These are phyloP conservation scores for Chalcosyrphus nemorum DNA, from an alignment of 2,888 invertebrate species.

Conservation along the genomic window DNA sequence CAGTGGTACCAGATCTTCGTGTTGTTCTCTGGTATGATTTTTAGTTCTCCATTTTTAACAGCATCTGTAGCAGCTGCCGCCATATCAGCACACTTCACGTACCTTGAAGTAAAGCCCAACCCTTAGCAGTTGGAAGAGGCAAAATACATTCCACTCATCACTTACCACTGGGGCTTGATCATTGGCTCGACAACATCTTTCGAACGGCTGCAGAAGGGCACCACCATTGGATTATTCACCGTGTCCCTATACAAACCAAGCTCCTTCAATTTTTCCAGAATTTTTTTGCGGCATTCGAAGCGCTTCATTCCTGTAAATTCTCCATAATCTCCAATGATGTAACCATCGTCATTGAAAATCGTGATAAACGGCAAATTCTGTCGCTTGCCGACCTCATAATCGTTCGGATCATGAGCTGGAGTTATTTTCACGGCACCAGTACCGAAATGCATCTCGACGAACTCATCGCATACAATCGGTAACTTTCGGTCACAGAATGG, in stretches of 20 bases:
- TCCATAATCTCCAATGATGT: conserved; percentile 90
- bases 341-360: conserved; percentile 96
- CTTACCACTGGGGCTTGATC: conserved; percentile 97
- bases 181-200: conserved; percentile 99
- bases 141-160: no score
- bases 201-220: conserved; percentile 97
- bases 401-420: conserved; percentile 98
- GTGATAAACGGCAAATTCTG: conserved; percentile 93
- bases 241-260: conserved; percentile 89
- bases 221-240: conserved; percentile 96
- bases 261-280: conserved; percentile 89
- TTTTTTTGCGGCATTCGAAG: conserved; percentile 92
- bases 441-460: conserved; percentile 97
- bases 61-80: conserved; percentile 91
- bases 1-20: conserved; percentile 97
- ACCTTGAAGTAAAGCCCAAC: conserved; percentile 83
- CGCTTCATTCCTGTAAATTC: conserved; percentile 93
- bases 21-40: conserved; percentile 95
- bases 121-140: no score
- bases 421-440: conserved; percentile 99
- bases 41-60: conserved; percentile 90
- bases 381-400: conserved; percentile 96
- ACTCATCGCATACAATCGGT: conserved; percentile 95
- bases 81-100: conserved; percentile 95
- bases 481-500: conserved; percentile 93